Evolutionary conservation across 2,888 invertebrate species (phyloP), one percentile per base, ranked within the genome.

Genomic region (Tetragnatha montana): DNA sequence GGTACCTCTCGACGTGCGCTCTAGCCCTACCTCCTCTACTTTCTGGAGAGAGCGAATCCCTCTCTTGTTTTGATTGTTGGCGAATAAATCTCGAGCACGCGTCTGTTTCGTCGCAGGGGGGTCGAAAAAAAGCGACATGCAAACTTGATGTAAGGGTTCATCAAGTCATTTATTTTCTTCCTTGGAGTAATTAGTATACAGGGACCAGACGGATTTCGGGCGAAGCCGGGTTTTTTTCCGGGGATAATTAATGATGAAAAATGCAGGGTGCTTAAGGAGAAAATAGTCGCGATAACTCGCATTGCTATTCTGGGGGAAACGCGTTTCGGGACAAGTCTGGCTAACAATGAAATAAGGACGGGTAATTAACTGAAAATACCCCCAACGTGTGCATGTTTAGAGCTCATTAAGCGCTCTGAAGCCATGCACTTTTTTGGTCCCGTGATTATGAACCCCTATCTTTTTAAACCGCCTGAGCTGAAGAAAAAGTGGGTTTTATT

Each of bases 21-120:
- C 35, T 2, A 35, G 35, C 35, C 35, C 35, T 4, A 35, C 35
- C 35, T 35, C 35, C 4, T 35, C 35, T 35, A 35, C 60, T 51
- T 69, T 22, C 35, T 35, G 35, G 35, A 35, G 35, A 35, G 35
- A 35, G 35, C 35, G 35, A 35, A 35, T 35, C 60, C 60, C 68
- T 49, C 17, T 51, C 81, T 71, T 80, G 51, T 69, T 75, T 51
- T 60, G 49, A 68, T 68, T 89, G 73, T 83, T 81, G 21, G 70
- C 69, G 68, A 85, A 85, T 85, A 85, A 85, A 89, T 89, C 70
- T 89, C 51, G 71, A 70, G 74, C 81, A 81, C 85, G 81, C 85
- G 89, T 82, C 89, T 89, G 81, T 85, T 89, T 89, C 85, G 85
- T 81, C 89, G 89, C 85, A 89, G 76, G 85, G 75, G 71, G 80